Base-by-base conservation (phyloP, 2,888 invertebrate genomes). In the Zele albiditarsus region DNA sequence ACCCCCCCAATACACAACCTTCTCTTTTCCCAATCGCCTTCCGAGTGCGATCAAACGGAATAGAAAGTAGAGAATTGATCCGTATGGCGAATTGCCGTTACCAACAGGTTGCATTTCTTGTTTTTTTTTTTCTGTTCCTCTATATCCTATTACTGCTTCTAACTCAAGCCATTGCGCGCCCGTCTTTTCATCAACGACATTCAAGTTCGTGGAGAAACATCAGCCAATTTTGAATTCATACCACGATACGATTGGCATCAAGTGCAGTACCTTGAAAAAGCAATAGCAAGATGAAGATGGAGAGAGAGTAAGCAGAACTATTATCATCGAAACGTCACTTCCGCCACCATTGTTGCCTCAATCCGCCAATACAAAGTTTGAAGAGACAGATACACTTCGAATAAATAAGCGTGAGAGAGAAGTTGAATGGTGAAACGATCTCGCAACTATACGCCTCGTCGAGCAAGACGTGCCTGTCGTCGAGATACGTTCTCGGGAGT, bases 401-500 rank as follows among this genome's bases (percentile, higher is more conserved):
- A 58, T 23, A 23, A 28, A 73, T 38, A 20, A 38, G 58, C 58
- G 71, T 70, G 27, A 73, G 49, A 60, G 57, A 72, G 60, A 75
- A 25, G 63, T 46, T 71, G 66, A 74, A 57, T 60, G 62, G 72
- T 71, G 74, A 62, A 69, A 72, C 74, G 72, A 77, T 57, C 75
- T 73, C 63, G 66, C 38, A 33, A 67, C 77, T 73, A 74, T 49
- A 74, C 69, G 71, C 62, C 62, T 71, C 71, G 38, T 63, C 42
- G 70, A 57, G 71, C 65, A 77, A 75, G 72, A 79, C 80, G 80
- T 80, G 77, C 74, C 67, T 71, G 77, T 78, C 77, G 75, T 78
- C 72, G 72, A 68, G 71, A 77, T 78, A 73, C 74, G 76, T 77
- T 77, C 75, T 73, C 71, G 68, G 74, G 71, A 63, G 57, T 71